Base-by-base conservation (phyloP, 2,888 invertebrate species). In the Morpho deidamia region DNA sequence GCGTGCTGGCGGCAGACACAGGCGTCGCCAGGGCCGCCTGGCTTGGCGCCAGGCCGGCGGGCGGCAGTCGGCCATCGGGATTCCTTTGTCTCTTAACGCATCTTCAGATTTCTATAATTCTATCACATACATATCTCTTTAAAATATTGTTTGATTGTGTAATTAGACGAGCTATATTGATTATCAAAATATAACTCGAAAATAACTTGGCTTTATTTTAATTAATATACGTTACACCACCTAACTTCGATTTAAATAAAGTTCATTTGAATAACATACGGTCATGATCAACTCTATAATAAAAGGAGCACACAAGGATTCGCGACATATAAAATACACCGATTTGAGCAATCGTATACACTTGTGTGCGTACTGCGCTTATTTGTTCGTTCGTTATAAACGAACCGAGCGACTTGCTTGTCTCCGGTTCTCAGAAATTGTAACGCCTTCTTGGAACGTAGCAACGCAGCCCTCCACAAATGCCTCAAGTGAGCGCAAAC, bases 31-130 rank as follows among this genome's bases (percentile, higher is more conserved):
- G 83, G 85, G 86, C 83, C 86, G 86, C 78, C 86, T 87, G 88
- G 89, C 87, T 71, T 75, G 88, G 87, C 88, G 88, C 89, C 88
- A 88, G 88, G 86, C 86, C 74, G 88, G 89, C 89, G 88, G 86
- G 83, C 83, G 84, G 84, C 87, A 74, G 82, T 79, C 78, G 74
- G 70, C 68, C 78, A 78, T 75, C 83, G 89, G 89, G 88, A 88
- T 89, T 88, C 88, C 89, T 89, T 89, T 89, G 89, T 89, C 82
- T 88, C 83, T 58, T 45, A 42, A 48, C 46, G 50, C 40, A 51
- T 54, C 48, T 52, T 46, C 45, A 48, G 12, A 33, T 57, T 51
- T 52, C 44, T 45, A 51, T 46, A 42, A 41, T 10, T 33, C 40
- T 35, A 32, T 39, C 23, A 39, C 5, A 5, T 23, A 39, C 32